Evolutionary conservation across 2,888 invertebrate species (phyloP).

Genomic region (Elegia similella): DNA sequence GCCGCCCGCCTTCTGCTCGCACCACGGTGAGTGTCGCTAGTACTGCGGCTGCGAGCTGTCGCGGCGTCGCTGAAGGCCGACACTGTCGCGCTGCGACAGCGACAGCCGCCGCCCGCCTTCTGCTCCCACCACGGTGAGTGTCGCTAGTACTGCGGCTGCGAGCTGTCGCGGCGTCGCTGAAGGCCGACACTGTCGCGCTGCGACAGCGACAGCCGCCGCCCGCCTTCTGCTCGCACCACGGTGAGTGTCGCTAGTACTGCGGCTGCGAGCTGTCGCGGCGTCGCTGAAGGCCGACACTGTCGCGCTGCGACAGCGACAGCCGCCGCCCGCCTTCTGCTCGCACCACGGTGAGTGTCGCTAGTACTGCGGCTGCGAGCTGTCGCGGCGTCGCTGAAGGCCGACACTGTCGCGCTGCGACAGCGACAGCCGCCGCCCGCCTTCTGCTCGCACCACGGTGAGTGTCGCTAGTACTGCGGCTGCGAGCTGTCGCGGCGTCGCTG

Average conservation of each 20-base stretch:
- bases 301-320: too few relatives aligned
- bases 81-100: slow-evolving; percentile 81
- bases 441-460: too few relatives aligned
- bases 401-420: too few relatives aligned
- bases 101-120: slow-evolving; percentile 50
- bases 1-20: slow-evolving; percentile 57
- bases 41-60: slow-evolving; percentile 84
- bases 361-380: too few relatives aligned
- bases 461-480: too few relatives aligned
- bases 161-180: slow-evolving; percentile 89
- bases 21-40: slow-evolving; percentile 50
- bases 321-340: too few relatives aligned
- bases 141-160: slow-evolving; percentile 75
- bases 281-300: too few relatives aligned
- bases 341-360: too few relatives aligned
- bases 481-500: too few relatives aligned
- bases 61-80: slow-evolving; percentile 90
- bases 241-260: slow-evolving; percentile 35
- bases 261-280: too few relatives aligned
- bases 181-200: slow-evolving; percentile 86
- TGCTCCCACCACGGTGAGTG: slow-evolving; percentile 63
- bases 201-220: slow-evolving; percentile 61
- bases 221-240: slow-evolving; percentile 59
- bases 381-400: too few relatives aligned
- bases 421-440: too few relatives aligned